Conservation (phyloP, 2,888 invertebrate species). For the Xestia c-nigrum region DNA sequence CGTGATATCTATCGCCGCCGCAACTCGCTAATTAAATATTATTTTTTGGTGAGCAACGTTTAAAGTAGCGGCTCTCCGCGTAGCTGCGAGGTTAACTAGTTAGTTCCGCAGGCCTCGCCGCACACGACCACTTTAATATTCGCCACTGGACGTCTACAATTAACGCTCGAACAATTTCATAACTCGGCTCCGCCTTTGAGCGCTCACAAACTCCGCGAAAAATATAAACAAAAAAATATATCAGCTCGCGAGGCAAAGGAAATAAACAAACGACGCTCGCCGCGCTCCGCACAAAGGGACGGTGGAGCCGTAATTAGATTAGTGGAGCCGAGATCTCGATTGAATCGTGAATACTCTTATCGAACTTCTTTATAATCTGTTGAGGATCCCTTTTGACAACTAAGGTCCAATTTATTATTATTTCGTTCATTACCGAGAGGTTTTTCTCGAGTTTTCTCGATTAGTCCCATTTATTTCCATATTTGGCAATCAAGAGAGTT, state of each 20-base stretch:
- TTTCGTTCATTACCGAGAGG: slow-evolving; percentile 59
- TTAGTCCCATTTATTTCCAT: slow-evolving; percentile 60
- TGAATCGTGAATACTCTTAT: slow-evolving; percentile 73
- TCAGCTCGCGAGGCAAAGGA: slow-evolving; percentile 79
- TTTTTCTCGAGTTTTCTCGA: slow-evolving; percentile 57
- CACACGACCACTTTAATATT: slow-evolving; percentile 87
- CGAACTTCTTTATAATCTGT: slow-evolving; percentile 76
- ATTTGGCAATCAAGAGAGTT: slow-evolving; percentile 56
- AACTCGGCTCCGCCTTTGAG: slow-evolving; percentile 89
- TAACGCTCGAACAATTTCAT: slow-evolving; percentile 90
- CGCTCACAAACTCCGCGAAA: slow-evolving; percentile 78
- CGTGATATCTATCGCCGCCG: slow-evolving; percentile 67
- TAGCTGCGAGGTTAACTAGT: slow-evolving; percentile 84
- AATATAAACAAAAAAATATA: slow-evolving; percentile 78
- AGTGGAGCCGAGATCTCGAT: slow-evolving; percentile 78
- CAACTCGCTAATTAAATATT: slow-evolving; percentile 83
- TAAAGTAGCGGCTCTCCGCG: slow-evolving; percentile 73
- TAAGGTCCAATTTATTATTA: slow-evolving; percentile 68
- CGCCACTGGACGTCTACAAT: slow-evolving; percentile 89
- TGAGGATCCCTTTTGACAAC: slow-evolving; percentile 72
- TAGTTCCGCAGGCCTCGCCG: slow-evolving; percentile 79
- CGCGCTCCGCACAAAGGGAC: slow-evolving; percentile 76
- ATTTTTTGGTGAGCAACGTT: slow-evolving; percentile 79
- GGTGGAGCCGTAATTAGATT: slow-evolving; percentile 85
- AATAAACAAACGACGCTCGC: slow-evolving; percentile 78